Evolutionary conservation across 2,113 vertebrate species (phyloP), one percentile per base, ranked within the genome.

Genomic region (Myrmecophaga tridactyla): DNA sequence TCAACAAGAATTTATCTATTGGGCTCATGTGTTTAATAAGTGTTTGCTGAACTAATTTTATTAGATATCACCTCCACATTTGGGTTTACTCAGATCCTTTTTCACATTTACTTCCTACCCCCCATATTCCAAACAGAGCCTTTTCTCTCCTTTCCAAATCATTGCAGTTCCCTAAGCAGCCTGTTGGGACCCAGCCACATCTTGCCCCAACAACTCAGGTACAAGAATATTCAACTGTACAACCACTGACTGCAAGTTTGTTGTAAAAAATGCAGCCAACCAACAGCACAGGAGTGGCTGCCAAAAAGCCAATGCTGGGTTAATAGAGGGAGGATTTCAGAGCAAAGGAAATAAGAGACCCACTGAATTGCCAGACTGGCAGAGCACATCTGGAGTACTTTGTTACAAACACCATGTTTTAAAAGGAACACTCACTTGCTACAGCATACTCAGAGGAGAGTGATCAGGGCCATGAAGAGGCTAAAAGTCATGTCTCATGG

Each of bases 1-100:
- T 83, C 69, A 72, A 78, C 75, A 82, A 86, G 62, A 72, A 95
- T 82, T 82, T 90, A 70, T 92, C 73, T 85, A 72, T 62, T 60
- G 67, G 88, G 75, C 87, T 89, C 56, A 51, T 7, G 2, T 89
- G 80, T 86, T 94, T 94, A 56, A 94, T 93, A 91, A 81, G 91
- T 75, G 65, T 67, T 87, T 93, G 83, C 34, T 65, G 31, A 93
- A 69, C 83, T 93, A 46, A 96, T 88, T 92, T 92, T 86, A 82
- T 65, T 65, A 93, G 91, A 84, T 25, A 86, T 77, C 39, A 67
- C 65, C 89, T n/a, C 75, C 80, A 92, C 73, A 70, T 58, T 48
- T 86, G 62, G 86, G 43, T 46, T 70, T 73, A 95, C 73, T 94
- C 85, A 78, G 69, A 73, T 83, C 75, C 46, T n/a, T 96, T 82